A percentile compares a stretch with the other conserved stretches of the same genome.
Evolutionary conservation across 1,140 invertebrate genomes (phyloP).

Genomic region (Lordiphosa clarofinis): DNA sequence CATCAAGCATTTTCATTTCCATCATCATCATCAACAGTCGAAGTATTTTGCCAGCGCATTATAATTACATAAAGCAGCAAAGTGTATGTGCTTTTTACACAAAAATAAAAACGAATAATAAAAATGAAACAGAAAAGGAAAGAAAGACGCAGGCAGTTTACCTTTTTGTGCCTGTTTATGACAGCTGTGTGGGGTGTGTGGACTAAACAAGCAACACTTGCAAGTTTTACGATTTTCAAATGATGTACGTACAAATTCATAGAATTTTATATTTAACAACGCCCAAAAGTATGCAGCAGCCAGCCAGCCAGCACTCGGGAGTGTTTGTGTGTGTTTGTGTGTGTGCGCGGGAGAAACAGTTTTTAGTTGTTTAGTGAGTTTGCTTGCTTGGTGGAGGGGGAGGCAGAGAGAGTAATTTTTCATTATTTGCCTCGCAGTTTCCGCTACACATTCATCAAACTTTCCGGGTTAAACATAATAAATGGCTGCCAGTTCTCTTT

Average conservation of each 20-base stretch:
- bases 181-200: background rate
- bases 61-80: constrained; percentile 61
- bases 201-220: constrained; percentile 55
- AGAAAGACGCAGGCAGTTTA: constrained; percentile 34
- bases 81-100: constrained; percentile 44
- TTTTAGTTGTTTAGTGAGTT: constrained; percentile 56
- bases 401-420: constrained; percentile 73
- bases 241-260: constrained; percentile 78
- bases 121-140: constrained; percentile 20
- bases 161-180: constrained; percentile 38
- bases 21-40: constrained; percentile 34
- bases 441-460: constrained; percentile 63
- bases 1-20: constrained; percentile 30
- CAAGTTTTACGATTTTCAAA: constrained; percentile 78
- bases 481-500: too few species aligned
- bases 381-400: too few species aligned
- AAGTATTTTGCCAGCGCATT: constrained; percentile 59
- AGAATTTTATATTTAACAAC: constrained; percentile 77
- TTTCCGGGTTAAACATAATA: constrained; percentile 1
- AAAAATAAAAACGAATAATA: constrained; percentile 61
- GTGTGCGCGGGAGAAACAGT: constrained; percentile 22
- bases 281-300: constrained; percentile 53
- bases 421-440: constrained; percentile 62
- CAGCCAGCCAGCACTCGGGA: constrained; percentile 2
- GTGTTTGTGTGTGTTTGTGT: constrained; percentile 14